Base-by-base conservation (phyloP, 2,888 invertebrate genomes). In the Drosophila mimica region DNA sequence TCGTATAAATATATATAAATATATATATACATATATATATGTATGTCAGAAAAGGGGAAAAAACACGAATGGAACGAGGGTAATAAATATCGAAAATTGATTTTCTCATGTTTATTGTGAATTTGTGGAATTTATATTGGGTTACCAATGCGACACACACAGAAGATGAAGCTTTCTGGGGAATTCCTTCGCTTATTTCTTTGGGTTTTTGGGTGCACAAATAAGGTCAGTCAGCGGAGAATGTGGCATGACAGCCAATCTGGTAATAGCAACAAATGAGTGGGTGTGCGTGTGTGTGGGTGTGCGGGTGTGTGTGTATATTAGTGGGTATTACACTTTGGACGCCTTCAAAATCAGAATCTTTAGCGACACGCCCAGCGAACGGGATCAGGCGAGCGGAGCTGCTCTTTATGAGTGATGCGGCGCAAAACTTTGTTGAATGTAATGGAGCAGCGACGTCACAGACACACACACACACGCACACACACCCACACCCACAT, bases 81-180 rank as follows among this genome's bases (percentile, higher is more conserved):
- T 78, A 83, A 88, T 85, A 89, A 89, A 89, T 90, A 77, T 81
- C 79, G 62, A 79, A 88, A 89, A 89, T 89, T 88, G 90, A 89
- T 89, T 90, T 89, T 78, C 70, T 62, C 82, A 87, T 85, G 85
- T 89, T 85, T 80, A 86, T 87, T 81, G 79, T 87, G 86, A 89
- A 90, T 88, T 85, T 85, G 75, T 70, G 86, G 89, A 89, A 89
- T 89, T 89, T 89, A 88, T 90, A 89, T 90, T 89, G 88, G 76
- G 77, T 74, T 81, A 70, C 63, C 73, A 88, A 85, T 85, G 86
- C 86, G 79, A 85, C 82, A 81, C 40, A 46, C 20, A 38, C 60
- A 66, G 65, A 53, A 43, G 49, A 57, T 43, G 46, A 31, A 70
- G 63, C 33, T 65, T 48, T 33, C 17, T 60, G 60, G 53, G 15